A percentile compares a stretch with the other conserved stretches of the same genome.
Evolutionary conservation across 2,888 invertebrate genomes (phyloP).

Genomic region (Oeneis ivallda): DNA sequence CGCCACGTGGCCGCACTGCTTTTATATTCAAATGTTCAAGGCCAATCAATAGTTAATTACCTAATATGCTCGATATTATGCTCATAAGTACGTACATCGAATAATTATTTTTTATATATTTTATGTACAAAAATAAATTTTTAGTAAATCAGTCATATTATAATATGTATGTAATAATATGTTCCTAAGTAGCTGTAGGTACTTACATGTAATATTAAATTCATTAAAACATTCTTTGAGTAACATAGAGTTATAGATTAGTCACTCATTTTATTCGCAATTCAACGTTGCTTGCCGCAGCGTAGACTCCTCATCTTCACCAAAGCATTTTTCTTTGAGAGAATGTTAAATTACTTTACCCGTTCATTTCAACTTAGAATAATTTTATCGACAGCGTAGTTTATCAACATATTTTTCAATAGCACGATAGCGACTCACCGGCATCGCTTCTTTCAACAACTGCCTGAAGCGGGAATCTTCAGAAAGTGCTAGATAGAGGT

Average conservation of each 20-base stretch:
- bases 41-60: not conserved
- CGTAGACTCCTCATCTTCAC: not conserved
- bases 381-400: slow-evolving; percentile 62
- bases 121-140: slow-evolving; percentile 33
- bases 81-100: not conserved
- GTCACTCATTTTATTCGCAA: not conserved
- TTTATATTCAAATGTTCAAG: slow-evolving; percentile 5
- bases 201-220: too few relatives aligned
- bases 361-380: not conserved
- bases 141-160: slow-evolving; percentile 30
- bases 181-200: too few relatives aligned
- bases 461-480: slow-evolving; percentile 88
- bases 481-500: slow-evolving; percentile 87
- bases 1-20: not conserved
- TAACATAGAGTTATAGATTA: not conserved
- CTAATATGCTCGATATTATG: not conserved
- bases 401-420: slow-evolving; percentile 90
- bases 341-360: slow-evolving; percentile 1
- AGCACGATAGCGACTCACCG: slow-evolving; percentile 88
- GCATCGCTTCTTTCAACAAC: slow-evolving; percentile 89
- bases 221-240: not conserved
- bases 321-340: not conserved
- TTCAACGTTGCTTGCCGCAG: not conserved
- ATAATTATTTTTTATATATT: not conserved
- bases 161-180: too few relatives aligned